Percentiles rank a stretch among this genome's conserved stretches.
Conservation (phyloP, 2,797 vertebrate species). For the Acanthopagrus latus region DNA sequence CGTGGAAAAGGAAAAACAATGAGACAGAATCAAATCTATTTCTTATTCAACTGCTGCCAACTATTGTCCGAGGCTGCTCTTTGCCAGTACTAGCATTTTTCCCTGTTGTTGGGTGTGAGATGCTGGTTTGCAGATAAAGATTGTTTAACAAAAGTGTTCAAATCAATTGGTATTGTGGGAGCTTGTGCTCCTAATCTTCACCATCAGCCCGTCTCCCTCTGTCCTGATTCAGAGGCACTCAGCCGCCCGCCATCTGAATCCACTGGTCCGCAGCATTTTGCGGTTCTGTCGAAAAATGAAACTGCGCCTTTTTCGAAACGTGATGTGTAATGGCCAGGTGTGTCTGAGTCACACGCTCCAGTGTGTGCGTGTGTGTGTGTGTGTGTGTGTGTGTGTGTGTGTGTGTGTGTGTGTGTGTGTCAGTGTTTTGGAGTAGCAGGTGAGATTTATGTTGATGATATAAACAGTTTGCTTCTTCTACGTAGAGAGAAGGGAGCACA, state of each 20-base stretch:
- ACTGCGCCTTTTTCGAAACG: constrained; percentile 22
- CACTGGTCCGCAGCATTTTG: constrained; percentile 33
- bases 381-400: constrained; percentile 9
- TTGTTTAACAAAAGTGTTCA: not conserved
- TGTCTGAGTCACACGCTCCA: constrained; percentile 16
- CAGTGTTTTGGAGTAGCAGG: not conserved
- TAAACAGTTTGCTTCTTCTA: constrained; percentile 61
- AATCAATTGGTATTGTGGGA: not conserved
- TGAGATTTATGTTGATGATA: constrained; percentile 59
- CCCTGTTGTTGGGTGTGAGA: not conserved
- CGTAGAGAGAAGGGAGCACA: constrained; percentile 50
- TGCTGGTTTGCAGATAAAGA: not conserved
- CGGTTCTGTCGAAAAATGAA: constrained; percentile 37
- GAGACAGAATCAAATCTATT: constrained; percentile 10
- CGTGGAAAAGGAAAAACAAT: constrained; percentile 14
- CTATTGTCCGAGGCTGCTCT: not conserved
- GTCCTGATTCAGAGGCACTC: constrained; percentile 25
- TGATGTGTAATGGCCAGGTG: constrained; percentile 41
- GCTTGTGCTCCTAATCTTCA: not conserved
- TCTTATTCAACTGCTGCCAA: constrained; percentile 13
- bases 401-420: constrained; percentile 21
- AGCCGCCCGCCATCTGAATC: constrained; percentile 25
- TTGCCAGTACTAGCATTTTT: not conserved
- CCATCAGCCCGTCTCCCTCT: not conserved
- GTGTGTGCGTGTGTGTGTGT: constrained; percentile 15